Conservation (phyloP, 2,888 invertebrate genomes). For the Pollenia labialis region DNA sequence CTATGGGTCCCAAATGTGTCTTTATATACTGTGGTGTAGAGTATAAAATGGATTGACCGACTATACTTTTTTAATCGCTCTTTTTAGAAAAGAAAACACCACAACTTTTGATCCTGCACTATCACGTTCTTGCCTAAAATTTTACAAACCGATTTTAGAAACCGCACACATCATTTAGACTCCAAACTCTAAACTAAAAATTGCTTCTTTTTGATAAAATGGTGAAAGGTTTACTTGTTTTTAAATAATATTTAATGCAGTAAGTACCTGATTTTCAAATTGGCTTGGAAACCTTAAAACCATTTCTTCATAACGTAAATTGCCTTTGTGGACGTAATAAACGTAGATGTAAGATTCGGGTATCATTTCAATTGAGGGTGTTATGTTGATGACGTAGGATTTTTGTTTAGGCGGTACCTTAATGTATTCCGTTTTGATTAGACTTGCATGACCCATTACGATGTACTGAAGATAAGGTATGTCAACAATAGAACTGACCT, state of each 20-base stretch:
- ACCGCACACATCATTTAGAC: too few species aligned
- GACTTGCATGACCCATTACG: slow-evolving; percentile 53
- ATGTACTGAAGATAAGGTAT: slow-evolving; percentile 57
- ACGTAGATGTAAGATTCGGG: slow-evolving; percentile 58
- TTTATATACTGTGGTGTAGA: too few species aligned
- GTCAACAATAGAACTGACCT: slow-evolving; percentile 41
- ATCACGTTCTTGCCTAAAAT: too few species aligned
- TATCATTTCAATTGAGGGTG: slow-evolving; percentile 61
- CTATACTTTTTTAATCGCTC: too few species aligned
- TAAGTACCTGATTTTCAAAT: slow-evolving; percentile 58
- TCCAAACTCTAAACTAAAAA: too few species aligned
- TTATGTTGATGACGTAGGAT: slow-evolving; percentile 48
- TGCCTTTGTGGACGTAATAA: slow-evolving; percentile 50
- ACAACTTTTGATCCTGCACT: too few species aligned
- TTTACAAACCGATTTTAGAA: too few species aligned
- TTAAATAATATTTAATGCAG: not conserved
- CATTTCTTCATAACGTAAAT: slow-evolving; percentile 62
- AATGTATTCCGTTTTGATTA: slow-evolving; percentile 25
- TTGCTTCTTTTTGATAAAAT: too few species aligned
- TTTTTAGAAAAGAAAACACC: too few species aligned
- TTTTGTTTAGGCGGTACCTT: slow-evolving; percentile 46
- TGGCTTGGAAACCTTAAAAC: slow-evolving; percentile 38
- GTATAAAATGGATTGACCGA: too few species aligned
- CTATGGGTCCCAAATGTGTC: too few species aligned
- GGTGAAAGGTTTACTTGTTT: too few species aligned